Evolutionary conservation across 2,797 vertebrate species (phyloP).

Genomic region (Emys orbicularis): DNA sequence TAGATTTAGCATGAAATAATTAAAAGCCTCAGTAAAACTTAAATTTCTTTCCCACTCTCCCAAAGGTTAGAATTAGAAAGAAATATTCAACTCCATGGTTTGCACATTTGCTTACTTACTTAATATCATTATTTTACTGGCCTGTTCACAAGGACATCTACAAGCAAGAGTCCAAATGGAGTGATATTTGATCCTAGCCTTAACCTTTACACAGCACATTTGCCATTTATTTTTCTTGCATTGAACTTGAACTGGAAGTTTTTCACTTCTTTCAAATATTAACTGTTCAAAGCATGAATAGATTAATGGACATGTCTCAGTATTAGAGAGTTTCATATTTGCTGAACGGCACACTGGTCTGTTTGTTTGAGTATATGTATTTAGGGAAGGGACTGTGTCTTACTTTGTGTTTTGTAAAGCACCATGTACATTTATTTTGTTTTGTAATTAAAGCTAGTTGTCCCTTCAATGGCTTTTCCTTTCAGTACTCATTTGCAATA

Average conservation of each 20-base stretch:
- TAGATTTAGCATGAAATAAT: not conserved
- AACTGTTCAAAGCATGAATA: not conserved
- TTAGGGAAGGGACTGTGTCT: not conserved
- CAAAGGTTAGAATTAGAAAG: not conserved
- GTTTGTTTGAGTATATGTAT: not conserved
- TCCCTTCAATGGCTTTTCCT: not conserved
- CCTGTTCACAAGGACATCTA: conserved; percentile 7
- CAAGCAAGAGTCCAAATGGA: not conserved
- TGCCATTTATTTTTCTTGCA: not conserved
- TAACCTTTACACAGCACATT: not conserved
- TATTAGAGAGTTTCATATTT: not conserved
- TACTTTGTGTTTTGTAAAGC: not conserved
- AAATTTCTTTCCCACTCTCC: not conserved
- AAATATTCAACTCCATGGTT: not conserved
- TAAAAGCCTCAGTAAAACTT: not conserved
- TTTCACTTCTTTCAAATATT: not conserved
- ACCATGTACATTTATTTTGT: not conserved
- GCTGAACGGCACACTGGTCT: not conserved
- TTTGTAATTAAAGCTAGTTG: not conserved
- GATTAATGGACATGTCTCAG: not conserved
- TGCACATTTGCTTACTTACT: not conserved
- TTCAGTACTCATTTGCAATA: not conserved
- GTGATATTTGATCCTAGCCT: not conserved
- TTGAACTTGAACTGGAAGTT: not conserved
- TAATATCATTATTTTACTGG: not conserved